Conservation (phyloP, 53 echinoderm and acorn worm species). For the Holothuria leucospilota region DNA sequence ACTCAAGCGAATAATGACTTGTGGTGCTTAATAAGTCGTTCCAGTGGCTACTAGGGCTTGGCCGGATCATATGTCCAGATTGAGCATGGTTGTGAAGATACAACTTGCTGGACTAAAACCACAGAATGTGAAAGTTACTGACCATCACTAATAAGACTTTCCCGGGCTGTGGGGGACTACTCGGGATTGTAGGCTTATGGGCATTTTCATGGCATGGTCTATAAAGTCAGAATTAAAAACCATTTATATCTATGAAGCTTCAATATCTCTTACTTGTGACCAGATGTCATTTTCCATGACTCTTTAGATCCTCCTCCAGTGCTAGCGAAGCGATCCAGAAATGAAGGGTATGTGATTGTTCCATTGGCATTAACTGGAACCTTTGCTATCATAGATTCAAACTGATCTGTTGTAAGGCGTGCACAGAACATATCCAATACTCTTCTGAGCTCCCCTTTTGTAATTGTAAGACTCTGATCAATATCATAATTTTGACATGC, state of each 20-base stretch:
- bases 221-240: too few species aligned
- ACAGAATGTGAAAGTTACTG: too few species aligned
- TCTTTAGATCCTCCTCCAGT: constrained; percentile 79
- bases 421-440: constrained; percentile 90
- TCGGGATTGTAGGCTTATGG: too few species aligned
- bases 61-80: too few species aligned
- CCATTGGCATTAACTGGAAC: constrained; percentile 85
- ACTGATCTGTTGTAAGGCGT: constrained; percentile 94
- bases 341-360: constrained; percentile 89
- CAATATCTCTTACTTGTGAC: constrained; percentile 77
- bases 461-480: constrained; percentile 93
- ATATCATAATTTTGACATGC: constrained; percentile 99
- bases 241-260: background rate
- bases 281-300: constrained; percentile 93
- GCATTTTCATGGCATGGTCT: too few species aligned
- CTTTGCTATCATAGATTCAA: constrained; percentile 93
- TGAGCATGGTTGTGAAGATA: too few species aligned
- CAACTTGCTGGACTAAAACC: too few species aligned
- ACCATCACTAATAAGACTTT: too few species aligned
- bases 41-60: too few species aligned
- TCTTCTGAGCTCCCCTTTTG: constrained; percentile 91
- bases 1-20: too few species aligned
- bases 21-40: too few species aligned
- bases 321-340: constrained; percentile 87
- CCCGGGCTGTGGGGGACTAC: too few species aligned